Evolutionary conservation across 2,113 vertebrate species (phyloP).

Genomic region (Euleptes europaea): DNA sequence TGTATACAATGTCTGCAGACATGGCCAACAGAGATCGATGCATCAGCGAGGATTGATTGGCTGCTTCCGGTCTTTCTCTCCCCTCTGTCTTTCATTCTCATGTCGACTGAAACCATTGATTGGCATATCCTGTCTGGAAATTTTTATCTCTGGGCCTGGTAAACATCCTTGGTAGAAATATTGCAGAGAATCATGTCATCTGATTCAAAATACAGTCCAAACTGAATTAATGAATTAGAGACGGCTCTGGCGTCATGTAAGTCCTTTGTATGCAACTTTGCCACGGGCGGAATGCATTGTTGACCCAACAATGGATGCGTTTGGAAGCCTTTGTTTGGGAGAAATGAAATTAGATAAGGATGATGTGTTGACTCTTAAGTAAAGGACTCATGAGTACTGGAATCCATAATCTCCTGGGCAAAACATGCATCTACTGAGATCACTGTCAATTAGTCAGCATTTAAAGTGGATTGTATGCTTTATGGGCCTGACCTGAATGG

Average conservation of each 20-base stretch:
- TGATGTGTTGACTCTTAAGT: neutral
- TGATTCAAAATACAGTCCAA: neutral
- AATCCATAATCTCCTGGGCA: too few relatives aligned
- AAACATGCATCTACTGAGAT: neutral
- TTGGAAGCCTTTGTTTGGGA: too few relatives aligned
- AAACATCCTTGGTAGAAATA: neutral
- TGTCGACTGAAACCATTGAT: neutral
- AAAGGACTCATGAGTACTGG: too few relatives aligned
- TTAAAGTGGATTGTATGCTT: too few relatives aligned
- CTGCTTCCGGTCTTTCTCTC: neutral
- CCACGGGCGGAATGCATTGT: neutral
- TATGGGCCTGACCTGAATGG: too few relatives aligned
- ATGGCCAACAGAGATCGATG: too few relatives aligned
- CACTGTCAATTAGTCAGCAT: neutral
- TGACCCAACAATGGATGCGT: neutral
- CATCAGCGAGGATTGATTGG: neutral
- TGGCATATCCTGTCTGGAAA: neutral
- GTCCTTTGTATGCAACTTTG: neutral
- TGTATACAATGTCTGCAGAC: too few relatives aligned
- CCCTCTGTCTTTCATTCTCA: too few relatives aligned
- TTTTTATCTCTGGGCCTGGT: too few relatives aligned
- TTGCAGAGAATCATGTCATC: neutral
- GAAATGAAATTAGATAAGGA: neutral
- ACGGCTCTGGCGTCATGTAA: neutral
- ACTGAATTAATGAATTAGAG: neutral